Base-by-base conservation (phyloP, 2,888 invertebrate species). In the Eretmocerus hayati region DNA sequence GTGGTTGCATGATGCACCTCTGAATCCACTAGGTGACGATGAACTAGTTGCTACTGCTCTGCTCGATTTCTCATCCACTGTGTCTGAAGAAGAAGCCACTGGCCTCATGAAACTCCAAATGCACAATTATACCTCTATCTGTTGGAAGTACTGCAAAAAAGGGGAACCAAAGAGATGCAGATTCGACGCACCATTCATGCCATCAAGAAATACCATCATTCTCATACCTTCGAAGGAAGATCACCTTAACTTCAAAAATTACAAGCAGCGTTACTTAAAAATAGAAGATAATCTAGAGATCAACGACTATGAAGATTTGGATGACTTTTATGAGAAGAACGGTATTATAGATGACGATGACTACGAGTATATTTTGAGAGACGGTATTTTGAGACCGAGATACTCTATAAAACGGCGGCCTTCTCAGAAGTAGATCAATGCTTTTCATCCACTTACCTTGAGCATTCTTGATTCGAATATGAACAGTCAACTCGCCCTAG, bases 101-200 rank as follows among this genome's bases (percentile, higher is more conserved):
- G 58, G 53, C 6, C 44, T 60, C 49, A 61, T 61, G 15, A 48
- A 57, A 39, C 45, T 61, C 20, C 59, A 61, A 55, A 59, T 53
- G 11, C 62, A 66, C 46, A 58, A 59, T 8, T 62, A 65, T 45
- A 63, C 61, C 0, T 58, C 58, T 41, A 64, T 62, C 1, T 66
- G 66, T 47, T 56, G 58, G 31, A 64, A 62, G 56, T 58, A 54
- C 50, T 56, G 43, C 13, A 30, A 19, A 42, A 21, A 15, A 9
- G 54, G 55, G 42, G 33, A 30, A 54, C 21, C 39, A 62, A 58
- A 19, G 62, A 62, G 13, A 19, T 62, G n/a, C n/a, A n/a, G n/a
- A n/a, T n/a, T n/a, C n/a, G n/a, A n/a, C n/a, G n/a, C n/a, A n/a
- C n/a, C n/a, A 60, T 43, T 66, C 18, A 48, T 41, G 23, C 59